phyloP scores from a whole-genome alignment of 1,140 invertebrate genomes.

The Geopemphigus sp. region DNA sequence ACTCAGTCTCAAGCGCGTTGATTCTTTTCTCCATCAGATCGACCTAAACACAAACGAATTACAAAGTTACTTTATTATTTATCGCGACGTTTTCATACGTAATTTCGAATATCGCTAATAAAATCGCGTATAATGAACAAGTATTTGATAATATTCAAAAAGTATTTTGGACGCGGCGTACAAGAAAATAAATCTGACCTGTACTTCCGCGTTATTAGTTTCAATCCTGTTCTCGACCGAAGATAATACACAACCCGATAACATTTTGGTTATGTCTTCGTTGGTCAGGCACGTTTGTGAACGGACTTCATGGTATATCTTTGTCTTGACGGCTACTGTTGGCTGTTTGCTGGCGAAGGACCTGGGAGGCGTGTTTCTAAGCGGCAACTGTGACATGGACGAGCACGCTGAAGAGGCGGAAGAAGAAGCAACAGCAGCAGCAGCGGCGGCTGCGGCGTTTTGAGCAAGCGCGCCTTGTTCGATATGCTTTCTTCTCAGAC shows the following conservation, averaged over 20 bases:
- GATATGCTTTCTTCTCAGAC: conserved; percentile 54
- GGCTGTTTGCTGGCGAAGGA: conserved; percentile 59
- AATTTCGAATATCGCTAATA: too few species aligned
- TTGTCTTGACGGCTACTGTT: conserved; percentile 58
- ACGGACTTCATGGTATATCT: conserved; percentile 75
- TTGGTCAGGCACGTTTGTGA: conserved; percentile 72
- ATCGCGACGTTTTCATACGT: too few species aligned
- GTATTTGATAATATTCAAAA: neutral
- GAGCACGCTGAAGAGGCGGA: conserved; percentile 56
- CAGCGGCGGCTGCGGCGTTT: conserved; percentile 29
- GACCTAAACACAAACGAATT: conserved; percentile 59
- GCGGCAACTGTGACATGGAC: conserved; percentile 53
- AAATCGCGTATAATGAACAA: too few species aligned
- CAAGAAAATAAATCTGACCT: conserved; percentile 47
- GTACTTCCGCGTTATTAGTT: conserved; percentile 50
- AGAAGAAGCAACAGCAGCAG: conserved; percentile 52
- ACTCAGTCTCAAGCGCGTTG: conserved; percentile 61
- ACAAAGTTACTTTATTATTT: neutral
- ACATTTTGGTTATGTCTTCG: conserved; percentile 67
- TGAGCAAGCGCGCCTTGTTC: conserved; percentile 41
- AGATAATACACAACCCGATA: conserved; percentile 61
- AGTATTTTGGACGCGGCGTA: neutral
- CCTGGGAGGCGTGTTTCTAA: conserved; percentile 60
- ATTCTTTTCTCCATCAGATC: conserved; percentile 65
- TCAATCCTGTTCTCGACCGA: conserved; percentile 51